Evolutionary conservation across 2,888 invertebrate species (phyloP).

Genomic region (Zaprionus obscuricornis): DNA sequence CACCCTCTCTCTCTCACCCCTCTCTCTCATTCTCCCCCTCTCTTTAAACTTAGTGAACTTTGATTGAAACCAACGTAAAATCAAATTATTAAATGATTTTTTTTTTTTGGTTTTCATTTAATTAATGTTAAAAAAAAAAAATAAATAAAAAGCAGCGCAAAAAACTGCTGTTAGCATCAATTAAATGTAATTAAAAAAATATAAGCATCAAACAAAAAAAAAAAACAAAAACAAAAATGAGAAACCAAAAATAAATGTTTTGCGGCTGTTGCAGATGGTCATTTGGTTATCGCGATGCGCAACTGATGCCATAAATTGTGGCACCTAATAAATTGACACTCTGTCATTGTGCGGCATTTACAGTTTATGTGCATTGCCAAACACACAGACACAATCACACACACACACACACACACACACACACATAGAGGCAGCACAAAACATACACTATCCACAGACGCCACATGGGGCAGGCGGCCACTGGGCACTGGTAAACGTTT

Average conservation of each 20-base stretch:
- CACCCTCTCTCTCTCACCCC: too few species aligned
- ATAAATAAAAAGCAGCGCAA: conserved; percentile 76
- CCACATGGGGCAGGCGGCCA: conserved; percentile 9
- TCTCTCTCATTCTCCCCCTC: too few species aligned
- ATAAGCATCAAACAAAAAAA: conserved; percentile 11
- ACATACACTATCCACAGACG: conserved; percentile 6
- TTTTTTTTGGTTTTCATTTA: too few species aligned
- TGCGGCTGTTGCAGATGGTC: background rate
- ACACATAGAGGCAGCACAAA: conserved; percentile 6
- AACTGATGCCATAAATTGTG: conserved; percentile 66
- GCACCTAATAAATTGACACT: conserved; percentile 79
- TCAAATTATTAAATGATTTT: conserved; percentile 80
- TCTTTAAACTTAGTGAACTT: too few species aligned
- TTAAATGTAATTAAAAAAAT: conserved; percentile 23
- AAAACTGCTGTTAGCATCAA: conserved; percentile 72
- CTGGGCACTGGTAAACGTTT: too few species aligned
- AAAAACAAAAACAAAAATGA: background rate
- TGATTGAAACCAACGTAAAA: too few species aligned
- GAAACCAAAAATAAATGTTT: background rate
- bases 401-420: background rate
- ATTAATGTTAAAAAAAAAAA: too few species aligned
- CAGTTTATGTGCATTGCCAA: conserved; percentile 60
- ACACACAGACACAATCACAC: conserved; percentile 16
- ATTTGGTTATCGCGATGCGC: conserved; percentile 28
- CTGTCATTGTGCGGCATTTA: conserved; percentile 79